Percentiles rank a stretch among this genome's conserved stretches.
phyloP scores from a whole-genome alignment of 2,113 vertebrate species.

The Chroicocephalus ridibundus region DNA sequence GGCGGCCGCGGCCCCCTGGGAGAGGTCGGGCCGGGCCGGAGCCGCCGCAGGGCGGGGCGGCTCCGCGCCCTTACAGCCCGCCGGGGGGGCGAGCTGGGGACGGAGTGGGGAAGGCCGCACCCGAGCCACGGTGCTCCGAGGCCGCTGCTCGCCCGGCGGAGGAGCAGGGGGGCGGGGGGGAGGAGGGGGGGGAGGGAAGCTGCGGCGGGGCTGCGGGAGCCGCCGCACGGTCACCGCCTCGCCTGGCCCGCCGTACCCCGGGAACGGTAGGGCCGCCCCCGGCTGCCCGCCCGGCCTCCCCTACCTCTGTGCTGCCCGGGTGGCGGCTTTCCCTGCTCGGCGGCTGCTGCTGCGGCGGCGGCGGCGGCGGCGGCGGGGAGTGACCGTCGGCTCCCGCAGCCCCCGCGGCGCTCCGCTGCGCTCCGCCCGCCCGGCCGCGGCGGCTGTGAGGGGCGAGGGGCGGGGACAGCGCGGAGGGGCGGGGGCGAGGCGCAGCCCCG shows the following conservation, averaged over 20 bases:
- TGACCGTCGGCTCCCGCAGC: slow-evolving; percentile 48
- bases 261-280: neutral
- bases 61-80: neutral
- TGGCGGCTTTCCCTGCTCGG: slow-evolving; percentile 6
- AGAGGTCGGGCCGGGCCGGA: slow-evolving; percentile 66
- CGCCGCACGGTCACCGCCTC: neutral
- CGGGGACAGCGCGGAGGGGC: slow-evolving; percentile 66
- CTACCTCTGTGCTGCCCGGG: neutral
- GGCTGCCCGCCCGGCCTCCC: neutral
- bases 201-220: neutral
- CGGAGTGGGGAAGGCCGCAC: neutral
- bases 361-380: slow-evolving; percentile 44
- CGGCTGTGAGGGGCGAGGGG: slow-evolving; percentile 39
- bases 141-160: neutral
- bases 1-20: neutral
- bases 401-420: neutral
- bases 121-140: neutral
- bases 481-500: slow-evolving; percentile 73
- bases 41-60: slow-evolving; percentile 66
- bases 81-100: neutral
- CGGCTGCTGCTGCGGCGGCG: slow-evolving; percentile 20
- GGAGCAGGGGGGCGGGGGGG: too few species aligned
- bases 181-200: too few species aligned
- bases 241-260: neutral
- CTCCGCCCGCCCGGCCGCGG: neutral